Conservation (phyloP, 2,888 invertebrate genomes). For the Nysson spinosus region DNA sequence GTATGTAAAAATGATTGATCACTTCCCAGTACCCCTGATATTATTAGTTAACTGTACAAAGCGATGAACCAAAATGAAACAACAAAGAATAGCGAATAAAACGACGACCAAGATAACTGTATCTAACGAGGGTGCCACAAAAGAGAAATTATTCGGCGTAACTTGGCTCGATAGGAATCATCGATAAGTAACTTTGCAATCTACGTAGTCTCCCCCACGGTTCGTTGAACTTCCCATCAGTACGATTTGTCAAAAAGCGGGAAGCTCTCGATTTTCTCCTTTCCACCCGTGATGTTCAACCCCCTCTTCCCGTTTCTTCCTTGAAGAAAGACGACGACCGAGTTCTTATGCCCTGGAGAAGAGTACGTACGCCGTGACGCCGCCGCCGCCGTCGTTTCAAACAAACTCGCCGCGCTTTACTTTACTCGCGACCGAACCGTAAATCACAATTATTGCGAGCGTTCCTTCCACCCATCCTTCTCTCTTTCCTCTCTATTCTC, state of each 20-base stretch:
- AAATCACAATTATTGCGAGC: slow-evolving; percentile 73
- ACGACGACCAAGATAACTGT: too few relatives aligned
- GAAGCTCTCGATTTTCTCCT: slow-evolving; percentile 26
- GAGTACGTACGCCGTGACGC: slow-evolving; percentile 13
- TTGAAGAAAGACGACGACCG: slow-evolving; percentile 2
- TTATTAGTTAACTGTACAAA: too few relatives aligned
- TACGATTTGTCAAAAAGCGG: slow-evolving; percentile 47
- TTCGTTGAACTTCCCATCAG: slow-evolving; percentile 38
- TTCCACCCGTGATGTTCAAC: background rate
- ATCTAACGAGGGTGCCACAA: too few relatives aligned
- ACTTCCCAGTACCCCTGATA: too few relatives aligned
- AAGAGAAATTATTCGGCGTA: slow-evolving; percentile 2
- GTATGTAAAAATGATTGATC: too few relatives aligned
- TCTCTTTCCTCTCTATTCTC: too few relatives aligned
- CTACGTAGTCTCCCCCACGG: slow-evolving; percentile 28
- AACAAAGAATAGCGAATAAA: too few relatives aligned
- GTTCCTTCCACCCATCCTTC: slow-evolving; percentile 35
- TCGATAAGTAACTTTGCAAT: slow-evolving; percentile 1
- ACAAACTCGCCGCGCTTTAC: slow-evolving; percentile 59
- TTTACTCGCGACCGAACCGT: slow-evolving; percentile 60
- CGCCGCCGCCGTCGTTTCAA: slow-evolving; percentile 38
- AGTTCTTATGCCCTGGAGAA: too few relatives aligned
- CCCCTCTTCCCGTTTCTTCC: background rate
- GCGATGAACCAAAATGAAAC: too few relatives aligned
- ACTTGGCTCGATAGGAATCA: background rate